Percentiles rank a stretch among this genome's conserved stretches.
phyloP scores from a whole-genome alignment of 2,113 vertebrate species.

The Pao palembangensis region DNA sequence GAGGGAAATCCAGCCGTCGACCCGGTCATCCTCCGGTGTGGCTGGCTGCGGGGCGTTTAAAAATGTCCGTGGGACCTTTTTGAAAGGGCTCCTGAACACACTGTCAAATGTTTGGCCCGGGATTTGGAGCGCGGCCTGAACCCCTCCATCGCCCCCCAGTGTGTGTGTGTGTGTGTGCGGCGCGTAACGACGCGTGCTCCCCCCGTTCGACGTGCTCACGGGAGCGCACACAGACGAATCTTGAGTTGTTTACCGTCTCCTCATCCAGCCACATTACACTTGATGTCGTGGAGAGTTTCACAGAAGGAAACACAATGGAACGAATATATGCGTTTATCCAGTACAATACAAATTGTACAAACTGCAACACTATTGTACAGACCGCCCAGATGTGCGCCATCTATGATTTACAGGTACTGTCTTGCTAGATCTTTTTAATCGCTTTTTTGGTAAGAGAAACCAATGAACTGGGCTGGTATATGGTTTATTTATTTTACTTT shows the following conservation, averaged over 20 bases:
- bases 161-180: too few relatives aligned
- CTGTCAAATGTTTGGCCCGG: too few relatives aligned
- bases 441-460: conserved; percentile 71
- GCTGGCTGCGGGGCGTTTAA: too few relatives aligned
- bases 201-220: not conserved
- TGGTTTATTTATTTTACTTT: conserved; percentile 39
- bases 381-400: conserved; percentile 75
- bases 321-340: conserved; percentile 74
- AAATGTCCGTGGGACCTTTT: too few relatives aligned
- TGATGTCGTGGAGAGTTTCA: conserved; percentile 67
- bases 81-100: too few relatives aligned
- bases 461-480: conserved; percentile 72
- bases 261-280: conserved; percentile 63
- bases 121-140: too few relatives aligned
- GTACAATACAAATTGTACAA: conserved; percentile 74
- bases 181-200: too few relatives aligned
- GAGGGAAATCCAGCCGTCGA: too few relatives aligned
- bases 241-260: conserved; percentile 58
- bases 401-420: conserved; percentile 74
- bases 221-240: conserved; percentile 39
- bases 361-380: conserved; percentile 76
- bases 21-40: too few relatives aligned
- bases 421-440: conserved; percentile 37
- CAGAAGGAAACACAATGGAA: conserved; percentile 72
- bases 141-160: too few relatives aligned